These are phyloP conservation scores for Papilio gigon DNA, from an alignment of 2,888 invertebrate species.

Conservation along the genomic window DNA sequence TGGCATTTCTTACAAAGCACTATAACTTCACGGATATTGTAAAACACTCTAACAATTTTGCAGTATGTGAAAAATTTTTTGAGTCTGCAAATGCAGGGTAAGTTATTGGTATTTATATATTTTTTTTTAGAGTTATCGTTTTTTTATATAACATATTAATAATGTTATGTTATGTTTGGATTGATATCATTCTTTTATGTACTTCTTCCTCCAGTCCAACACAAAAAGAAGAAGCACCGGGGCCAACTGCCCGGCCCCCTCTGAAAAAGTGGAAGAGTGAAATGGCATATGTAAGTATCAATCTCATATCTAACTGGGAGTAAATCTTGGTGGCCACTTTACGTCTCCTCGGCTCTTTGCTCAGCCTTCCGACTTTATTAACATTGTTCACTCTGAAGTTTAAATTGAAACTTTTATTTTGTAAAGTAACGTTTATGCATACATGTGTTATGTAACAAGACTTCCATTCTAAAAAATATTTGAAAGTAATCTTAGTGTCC, in stretches of 20 bases:
- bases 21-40: conserved; percentile 82
- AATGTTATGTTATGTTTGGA: too few species aligned
- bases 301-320: not conserved
- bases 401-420: too few species aligned
- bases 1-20: conserved; percentile 92
- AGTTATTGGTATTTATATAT: not conserved
- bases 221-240: not conserved
- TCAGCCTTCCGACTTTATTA: too few species aligned
- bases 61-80: conserved; percentile 64
- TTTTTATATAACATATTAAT: too few species aligned
- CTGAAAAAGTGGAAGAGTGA: not conserved
- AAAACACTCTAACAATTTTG: conserved; percentile 77
- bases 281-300: not conserved
- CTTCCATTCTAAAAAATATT: too few species aligned
- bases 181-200: not conserved
- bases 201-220: not conserved
- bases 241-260: not conserved
- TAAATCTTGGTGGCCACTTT: too few species aligned
- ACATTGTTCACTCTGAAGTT: too few species aligned
- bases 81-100: conserved; percentile 51
- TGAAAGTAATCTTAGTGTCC: too few species aligned
- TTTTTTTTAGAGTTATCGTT: too few species aligned
- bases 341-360: too few species aligned
- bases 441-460: too few species aligned
- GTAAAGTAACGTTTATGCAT: too few species aligned